Evolutionary conservation across 2,113 vertebrate species (phyloP), one percentile per base, ranked within the genome.

Genomic region (Gadus macrocephalus): DNA sequence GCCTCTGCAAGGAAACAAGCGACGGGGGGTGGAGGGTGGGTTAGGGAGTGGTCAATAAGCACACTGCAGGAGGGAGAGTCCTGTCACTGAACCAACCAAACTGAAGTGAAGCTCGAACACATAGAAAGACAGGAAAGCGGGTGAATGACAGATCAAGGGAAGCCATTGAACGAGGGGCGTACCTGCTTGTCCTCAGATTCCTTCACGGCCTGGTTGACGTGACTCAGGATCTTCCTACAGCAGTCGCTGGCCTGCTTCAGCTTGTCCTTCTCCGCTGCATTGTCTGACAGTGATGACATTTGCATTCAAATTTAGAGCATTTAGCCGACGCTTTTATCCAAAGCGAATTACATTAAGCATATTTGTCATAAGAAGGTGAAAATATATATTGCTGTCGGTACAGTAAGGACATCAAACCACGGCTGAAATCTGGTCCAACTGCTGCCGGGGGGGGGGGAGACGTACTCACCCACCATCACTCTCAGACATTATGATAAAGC

Each of bases 131-230:
- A 49, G 11, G 12, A 14, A 49, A 49, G 42, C 8, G 42, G 12
- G 42, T 12, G 42, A 15, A 4, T 35, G 25, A 38, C 16, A 35
- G 27, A 35, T 8, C 11, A 16, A 20, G 35, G 31, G 17, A 35
- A 4, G 6, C 31, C 31, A 35, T 35, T 35, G 31, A 35, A 4
- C 6, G 31, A 35, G 62, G 28, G 28, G 31, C 3, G 28, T 64
- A 97, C 97, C 95, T 98, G 97, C 66, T 96, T 98, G 88, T 99
- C 96, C 88, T 99, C 97, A 0, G 96, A 94, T 86, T 98, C 95
- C 79, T 94, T 96, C 68, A 99, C 96, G 67, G 97, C 96, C 88
- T 98, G 96, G 87, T 98, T 98, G 68, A 99, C 96, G 9, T 97
- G 94, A 90, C 95, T 96, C 74, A 99, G 93, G 85, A 99, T 94